Evolutionary conservation across 2,888 invertebrate species (phyloP).

Genomic region (Heteromurus nitidus): DNA sequence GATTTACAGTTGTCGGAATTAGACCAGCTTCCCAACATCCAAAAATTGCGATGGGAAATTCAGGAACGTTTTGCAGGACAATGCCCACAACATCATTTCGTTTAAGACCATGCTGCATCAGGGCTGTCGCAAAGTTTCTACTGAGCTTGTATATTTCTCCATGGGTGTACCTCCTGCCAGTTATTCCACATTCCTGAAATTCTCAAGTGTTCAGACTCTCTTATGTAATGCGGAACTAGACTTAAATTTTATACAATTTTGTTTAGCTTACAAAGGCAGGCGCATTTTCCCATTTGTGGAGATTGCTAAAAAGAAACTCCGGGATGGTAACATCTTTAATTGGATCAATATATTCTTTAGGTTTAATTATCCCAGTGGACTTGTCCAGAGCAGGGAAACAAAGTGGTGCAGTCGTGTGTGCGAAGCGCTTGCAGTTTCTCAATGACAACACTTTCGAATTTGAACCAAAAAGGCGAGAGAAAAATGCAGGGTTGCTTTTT

Average conservation of each 20-base stretch:
- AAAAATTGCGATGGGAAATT: slow-evolving; percentile 65
- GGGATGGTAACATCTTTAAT: slow-evolving; percentile 64
- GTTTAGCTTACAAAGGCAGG: slow-evolving; percentile 68
- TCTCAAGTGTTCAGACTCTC: neutral
- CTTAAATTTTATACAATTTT: neutral
- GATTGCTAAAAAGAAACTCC: slow-evolving; percentile 68
- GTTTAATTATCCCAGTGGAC: neutral
- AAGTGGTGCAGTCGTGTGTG: neutral
- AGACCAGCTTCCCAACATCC: slow-evolving; percentile 71
- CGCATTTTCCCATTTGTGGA: slow-evolving; percentile 65
- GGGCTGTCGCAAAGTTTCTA: slow-evolving; percentile 70
- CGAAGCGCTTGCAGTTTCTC: neutral
- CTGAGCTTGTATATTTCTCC: slow-evolving; percentile 60
- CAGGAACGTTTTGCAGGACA: slow-evolving; percentile 73
- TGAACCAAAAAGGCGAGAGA: neutral
- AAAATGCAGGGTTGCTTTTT: neutral
- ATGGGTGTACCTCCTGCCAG: slow-evolving; percentile 66
- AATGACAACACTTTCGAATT: neutral
- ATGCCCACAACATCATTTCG: slow-evolving; percentile 71
- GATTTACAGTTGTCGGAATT: slow-evolving; percentile 73
- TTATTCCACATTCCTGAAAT: slow-evolving; percentile 68
- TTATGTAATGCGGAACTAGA: neutral
- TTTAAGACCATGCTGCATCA: slow-evolving; percentile 65
- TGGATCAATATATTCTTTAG: slow-evolving; percentile 41
- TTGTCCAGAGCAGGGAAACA: neutral